Percentiles rank a stretch among this genome's conserved stretches.
Conservation (phyloP, 92 coral and sea anemone species). For the Metridium senile region DNA sequence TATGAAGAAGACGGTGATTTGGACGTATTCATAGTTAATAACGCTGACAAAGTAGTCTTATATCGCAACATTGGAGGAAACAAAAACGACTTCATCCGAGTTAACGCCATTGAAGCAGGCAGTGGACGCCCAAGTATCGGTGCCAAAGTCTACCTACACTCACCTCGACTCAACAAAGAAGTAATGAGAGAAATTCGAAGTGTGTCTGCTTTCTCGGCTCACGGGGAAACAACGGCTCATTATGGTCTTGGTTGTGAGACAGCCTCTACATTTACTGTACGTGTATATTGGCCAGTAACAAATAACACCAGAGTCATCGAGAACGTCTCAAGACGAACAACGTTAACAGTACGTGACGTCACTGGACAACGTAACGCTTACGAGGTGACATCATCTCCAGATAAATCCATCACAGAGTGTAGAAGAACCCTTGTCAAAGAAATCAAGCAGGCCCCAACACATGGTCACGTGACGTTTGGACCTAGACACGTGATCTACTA, state of each 20-base stretch:
- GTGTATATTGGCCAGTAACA: slow-evolving; percentile 94
- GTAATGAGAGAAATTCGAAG: slow-evolving; percentile 78
- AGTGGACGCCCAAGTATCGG: slow-evolving; percentile 88
- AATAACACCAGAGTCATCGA: slow-evolving; percentile 94
- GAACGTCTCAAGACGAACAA: slow-evolving; percentile 81
- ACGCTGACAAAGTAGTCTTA: slow-evolving; percentile 80
- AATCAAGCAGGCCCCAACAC: slow-evolving; percentile 68
- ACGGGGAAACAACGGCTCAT: slow-evolving; percentile 88
- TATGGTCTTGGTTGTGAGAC: slow-evolving; percentile 88
- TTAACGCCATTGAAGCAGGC: slow-evolving; percentile 82
- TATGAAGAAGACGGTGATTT: slow-evolving; percentile 97
- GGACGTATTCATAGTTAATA: slow-evolving; percentile 83
- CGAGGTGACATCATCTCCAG: slow-evolving; percentile 83
- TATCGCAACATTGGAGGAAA: slow-evolving; percentile 92
- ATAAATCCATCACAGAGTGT: slow-evolving; percentile 80
- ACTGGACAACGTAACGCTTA: slow-evolving; percentile 75
- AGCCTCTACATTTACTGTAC: slow-evolving; percentile 71
- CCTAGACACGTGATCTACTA: slow-evolving; percentile 95
- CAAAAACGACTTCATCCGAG: slow-evolving; percentile 84
- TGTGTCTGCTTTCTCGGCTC: slow-evolving; percentile 78
- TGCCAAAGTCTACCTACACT: slow-evolving; percentile 83
- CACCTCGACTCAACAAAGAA: slow-evolving; percentile 74
- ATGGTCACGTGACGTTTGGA: slow-evolving; percentile 84
- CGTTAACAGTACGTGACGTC: slow-evolving; percentile 80
- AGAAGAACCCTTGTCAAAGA: slow-evolving; percentile 77